Base-by-base conservation (phyloP, 53 echinoderm and acorn worm genomes). In the Echinometra lucunter region DNA sequence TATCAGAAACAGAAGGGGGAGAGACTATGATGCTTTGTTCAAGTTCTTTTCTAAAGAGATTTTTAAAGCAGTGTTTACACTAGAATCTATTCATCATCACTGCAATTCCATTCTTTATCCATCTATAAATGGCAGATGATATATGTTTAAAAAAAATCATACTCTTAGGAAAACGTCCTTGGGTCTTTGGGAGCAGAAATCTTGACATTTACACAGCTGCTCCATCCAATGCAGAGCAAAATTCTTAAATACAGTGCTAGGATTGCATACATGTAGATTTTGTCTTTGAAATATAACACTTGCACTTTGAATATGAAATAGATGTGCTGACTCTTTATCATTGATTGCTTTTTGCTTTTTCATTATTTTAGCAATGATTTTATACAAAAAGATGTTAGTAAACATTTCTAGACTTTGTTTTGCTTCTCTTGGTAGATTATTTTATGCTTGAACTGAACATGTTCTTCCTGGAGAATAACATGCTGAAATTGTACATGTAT, bases 201-300 rank as follows among this genome's bases (percentile, higher is more conserved):
- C 38, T 40, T 78, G 78, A 78, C 42, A 78, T 78, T 78, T 78
- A 40, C 42, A 78, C 78, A 78, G 78, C 78, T 78, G 78, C 23
- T 78, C 40, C 38, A 42, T 42, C 78, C 23, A 38, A 23, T 23
- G 7, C 42, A 18, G 40, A 78, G 40, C 42, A 3, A 38, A 35
- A 42, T 42, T 6, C 78, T 19, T 78, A 38, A 78, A 42, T 78
- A 42, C 38, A 40, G 69, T 1, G 63, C 72, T 32, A 70, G 34
- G 72, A 72, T 72, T n/a, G n/a, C n/a, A 53, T 4, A 53, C 49
- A 47, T 47, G 5, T 53, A 53, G 0, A 53, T 53, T 78, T 69
- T 34, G 15, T 32, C 12, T 34, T 34, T 9, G 32, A 69, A 2
- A 30, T 69, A 21, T 21, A 6, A 32, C n/a, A n/a, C 32, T 34